Conservation (phyloP, 92 coral and sea anemone species). For the Porites cylindrica region DNA sequence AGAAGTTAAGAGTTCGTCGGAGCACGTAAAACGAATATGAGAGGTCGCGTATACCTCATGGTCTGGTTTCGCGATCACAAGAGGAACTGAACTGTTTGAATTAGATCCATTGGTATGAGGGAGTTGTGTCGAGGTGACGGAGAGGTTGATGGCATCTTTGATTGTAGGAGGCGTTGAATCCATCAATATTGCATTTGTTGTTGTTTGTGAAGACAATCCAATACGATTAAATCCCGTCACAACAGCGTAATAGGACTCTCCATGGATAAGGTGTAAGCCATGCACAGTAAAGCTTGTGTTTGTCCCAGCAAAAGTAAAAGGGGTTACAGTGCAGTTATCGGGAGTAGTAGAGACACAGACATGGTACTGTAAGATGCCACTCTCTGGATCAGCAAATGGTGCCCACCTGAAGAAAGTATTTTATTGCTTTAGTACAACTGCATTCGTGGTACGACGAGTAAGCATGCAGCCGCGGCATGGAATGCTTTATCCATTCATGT, state of each 20-base stretch:
- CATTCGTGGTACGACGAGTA: too few species aligned
- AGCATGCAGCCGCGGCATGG: too few species aligned
- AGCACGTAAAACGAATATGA: conserved; percentile 67
- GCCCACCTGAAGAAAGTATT: conserved; percentile 69
- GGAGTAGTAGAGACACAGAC: conserved; percentile 70
- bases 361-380: conserved; percentile 73
- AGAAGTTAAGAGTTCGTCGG: conserved; percentile 73
- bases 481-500: too few species aligned
- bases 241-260: conserved; percentile 69
- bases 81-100: conserved; percentile 26
- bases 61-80: not conserved
- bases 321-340: conserved; percentile 63
- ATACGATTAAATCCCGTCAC: conserved; percentile 80
- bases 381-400: conserved; percentile 80
- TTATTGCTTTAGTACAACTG: not conserved
- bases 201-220: conserved; percentile 62
- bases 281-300: conserved; percentile 53
- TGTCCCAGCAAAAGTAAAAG: conserved; percentile 61
- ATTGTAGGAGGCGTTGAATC: conserved; percentile 81
- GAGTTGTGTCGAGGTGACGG: conserved; percentile 45
- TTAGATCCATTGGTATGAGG: not conserved
- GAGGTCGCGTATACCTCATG: conserved; percentile 6
- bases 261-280: conserved; percentile 65
- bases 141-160: conserved; percentile 34
- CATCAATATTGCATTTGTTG: conserved; percentile 68